A percentile compares a stretch with the other conserved stretches of the same genome.
Conservation (phyloP, 2,113 vertebrate species). For the Eulemur rufifrons region DNA sequence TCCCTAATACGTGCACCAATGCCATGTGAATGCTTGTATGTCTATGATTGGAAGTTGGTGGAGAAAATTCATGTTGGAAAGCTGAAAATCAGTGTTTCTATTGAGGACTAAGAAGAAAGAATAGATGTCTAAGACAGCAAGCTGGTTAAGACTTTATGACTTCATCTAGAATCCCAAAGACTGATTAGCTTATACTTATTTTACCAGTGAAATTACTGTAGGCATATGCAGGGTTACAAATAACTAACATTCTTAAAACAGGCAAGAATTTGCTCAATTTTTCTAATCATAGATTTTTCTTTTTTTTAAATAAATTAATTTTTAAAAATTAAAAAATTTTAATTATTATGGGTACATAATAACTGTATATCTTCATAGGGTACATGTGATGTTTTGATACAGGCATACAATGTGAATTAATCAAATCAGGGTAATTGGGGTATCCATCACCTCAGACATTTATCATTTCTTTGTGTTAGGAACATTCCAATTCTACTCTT, state of each 20-base stretch:
- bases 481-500: too few relatives aligned
- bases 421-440: too few relatives aligned
- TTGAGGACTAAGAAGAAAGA: background rate
- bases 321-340: too few relatives aligned
- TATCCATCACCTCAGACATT: too few relatives aligned
- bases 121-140: background rate
- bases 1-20: background rate
- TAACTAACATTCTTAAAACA: background rate
- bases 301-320: background rate
- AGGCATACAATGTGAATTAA: too few relatives aligned
- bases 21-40: background rate
- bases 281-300: background rate
- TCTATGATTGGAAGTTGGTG: background rate
- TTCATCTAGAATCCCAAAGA: constrained; percentile 21
- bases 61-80: constrained; percentile 25
- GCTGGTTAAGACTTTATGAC: constrained; percentile 14
- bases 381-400: too few relatives aligned
- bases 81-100: background rate
- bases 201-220: constrained; percentile 32
- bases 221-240: background rate
- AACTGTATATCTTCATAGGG: too few relatives aligned
- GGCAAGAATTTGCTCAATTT: background rate
- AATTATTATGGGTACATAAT: too few relatives aligned
- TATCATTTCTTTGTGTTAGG: too few relatives aligned
- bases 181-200: background rate